Evolutionary conservation across 2,888 invertebrate genomes (phyloP).

Genomic region (Nemurella pictetii): DNA sequence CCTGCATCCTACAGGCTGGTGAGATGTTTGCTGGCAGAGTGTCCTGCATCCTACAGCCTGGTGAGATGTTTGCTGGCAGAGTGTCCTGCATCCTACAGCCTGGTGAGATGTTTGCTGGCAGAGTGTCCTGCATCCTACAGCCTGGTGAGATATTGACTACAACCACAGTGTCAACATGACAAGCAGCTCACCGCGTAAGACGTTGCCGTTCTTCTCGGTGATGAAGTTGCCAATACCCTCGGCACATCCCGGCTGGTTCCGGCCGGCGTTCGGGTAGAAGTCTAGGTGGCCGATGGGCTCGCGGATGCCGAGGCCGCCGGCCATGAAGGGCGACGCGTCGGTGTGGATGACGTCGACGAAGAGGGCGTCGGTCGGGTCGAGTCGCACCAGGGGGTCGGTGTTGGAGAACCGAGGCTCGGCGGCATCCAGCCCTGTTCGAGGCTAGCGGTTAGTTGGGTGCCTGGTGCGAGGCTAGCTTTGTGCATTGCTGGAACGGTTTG

Average conservation of each 20-base stretch:
- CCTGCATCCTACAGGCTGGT: too few species aligned
- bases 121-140: too few species aligned
- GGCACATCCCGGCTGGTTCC: conserved; percentile 73
- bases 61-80: too few species aligned
- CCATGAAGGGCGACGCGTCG: conserved; percentile 77
- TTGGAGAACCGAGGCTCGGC: conserved; percentile 90
- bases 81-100: too few species aligned
- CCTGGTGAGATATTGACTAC: too few species aligned
- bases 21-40: too few species aligned
- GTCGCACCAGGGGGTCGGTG: conserved; percentile 75
- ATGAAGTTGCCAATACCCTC: conserved; percentile 65
- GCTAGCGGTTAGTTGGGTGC: neutral
- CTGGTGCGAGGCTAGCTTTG: neutral
- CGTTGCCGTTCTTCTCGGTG: conserved; percentile 61
- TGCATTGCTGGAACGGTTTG: too few species aligned
- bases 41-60: too few species aligned
- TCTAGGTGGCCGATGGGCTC: conserved; percentile 86
- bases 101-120: too few species aligned
- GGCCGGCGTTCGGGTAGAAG: conserved; percentile 89
- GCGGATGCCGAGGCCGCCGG: conserved; percentile 76
- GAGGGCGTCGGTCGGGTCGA: conserved; percentile 83
- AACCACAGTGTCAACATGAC: neutral
- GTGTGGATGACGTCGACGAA: conserved; percentile 92
- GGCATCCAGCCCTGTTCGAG: conserved; percentile 72
- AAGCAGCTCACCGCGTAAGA: conserved; percentile 58